These are phyloP conservation scores for Rhinoderma darwinii DNA, from an alignment of 2,113 vertebrate species.

Conservation along the genomic window DNA sequence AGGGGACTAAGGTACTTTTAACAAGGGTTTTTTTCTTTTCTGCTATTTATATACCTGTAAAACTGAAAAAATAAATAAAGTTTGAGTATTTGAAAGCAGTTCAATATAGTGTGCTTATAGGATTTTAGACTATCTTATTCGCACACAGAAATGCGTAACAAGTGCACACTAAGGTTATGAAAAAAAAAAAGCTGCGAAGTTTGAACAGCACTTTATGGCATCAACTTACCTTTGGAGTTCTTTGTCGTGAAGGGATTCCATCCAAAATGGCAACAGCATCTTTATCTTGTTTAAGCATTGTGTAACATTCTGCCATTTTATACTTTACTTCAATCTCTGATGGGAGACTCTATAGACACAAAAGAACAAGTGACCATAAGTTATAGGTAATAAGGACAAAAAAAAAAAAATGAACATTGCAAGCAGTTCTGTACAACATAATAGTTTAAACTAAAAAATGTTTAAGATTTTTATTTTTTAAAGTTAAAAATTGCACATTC, in stretches of 20 bases:
- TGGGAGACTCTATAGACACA: conserved; percentile 82
- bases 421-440: neutral
- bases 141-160: too few species aligned
- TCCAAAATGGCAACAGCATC: conserved; percentile 96
- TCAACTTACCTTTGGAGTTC: conserved; percentile 90
- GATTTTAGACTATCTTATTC: too few species aligned
- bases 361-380: neutral
- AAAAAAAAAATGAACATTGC: neutral
- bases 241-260: conserved; percentile 94
- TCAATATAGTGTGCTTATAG: too few species aligned
- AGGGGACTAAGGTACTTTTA: too few species aligned
- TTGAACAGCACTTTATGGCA: neutral
- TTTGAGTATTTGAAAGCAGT: too few species aligned
- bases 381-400: neutral
- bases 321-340: conserved; percentile 99
- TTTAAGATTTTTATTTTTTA: too few species aligned
- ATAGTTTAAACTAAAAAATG: neutral
- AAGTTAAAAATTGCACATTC: too few species aligned
- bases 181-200: neutral
- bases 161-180: too few species aligned
- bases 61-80: too few species aligned
- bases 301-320: conserved; percentile 98
- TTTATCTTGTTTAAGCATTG: conserved; percentile 96
- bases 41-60: too few species aligned
- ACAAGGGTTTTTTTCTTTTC: too few species aligned